Base-by-base conservation (phyloP, 2,797 vertebrate species). In the Spinus olivaceus region DNA sequence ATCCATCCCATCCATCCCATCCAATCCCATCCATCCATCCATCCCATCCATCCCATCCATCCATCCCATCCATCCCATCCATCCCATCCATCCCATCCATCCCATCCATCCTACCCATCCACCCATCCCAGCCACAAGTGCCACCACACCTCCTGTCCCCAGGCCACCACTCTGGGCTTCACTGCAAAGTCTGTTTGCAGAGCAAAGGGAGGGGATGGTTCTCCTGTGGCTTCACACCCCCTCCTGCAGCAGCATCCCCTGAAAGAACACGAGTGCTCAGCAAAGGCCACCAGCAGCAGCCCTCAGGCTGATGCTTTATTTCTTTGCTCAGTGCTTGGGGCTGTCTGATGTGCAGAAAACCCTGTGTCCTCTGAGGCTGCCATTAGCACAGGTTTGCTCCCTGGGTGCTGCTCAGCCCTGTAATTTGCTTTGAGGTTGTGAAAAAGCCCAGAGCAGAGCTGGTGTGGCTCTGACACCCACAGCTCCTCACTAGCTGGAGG, bases 261-360 rank as follows among this genome's bases (percentile, higher is more conserved):
- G 3, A n/a, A 50, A 70, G 18, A 21, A 28, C 44, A 27, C 0
- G 0, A 5, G 27, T 11, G 22, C 0, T 6, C 5, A 12, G 80
- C 81, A 82, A 67, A 67, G 2, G 11, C 24, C 76, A 53, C 17
- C 51, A 67, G 73, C 4, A 88, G 28, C 61, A 42, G 28, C 61
- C 69, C 51, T 28, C 41, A 17, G 24, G 69, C 20, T 1, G 3
- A 27, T 2, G n/a, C 35, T 86, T 72, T 30, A 12, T 65, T 46
- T 56, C 69, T 35, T 9, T 39, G 50, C 72, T 41, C 41, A 25
- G 28, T 24, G 49, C 81, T 56, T 30, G 1, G 2, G 65, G 50
- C 46, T 72, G 57, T 4, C 18, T 69, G 80, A 51, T 21, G 61
- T n/a, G 44, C 47, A 49, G 32, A 9, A 79, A 91, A 16, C 16